Conservation (phyloP, 2,113 vertebrate species). For the Synodontis membranacea region DNA sequence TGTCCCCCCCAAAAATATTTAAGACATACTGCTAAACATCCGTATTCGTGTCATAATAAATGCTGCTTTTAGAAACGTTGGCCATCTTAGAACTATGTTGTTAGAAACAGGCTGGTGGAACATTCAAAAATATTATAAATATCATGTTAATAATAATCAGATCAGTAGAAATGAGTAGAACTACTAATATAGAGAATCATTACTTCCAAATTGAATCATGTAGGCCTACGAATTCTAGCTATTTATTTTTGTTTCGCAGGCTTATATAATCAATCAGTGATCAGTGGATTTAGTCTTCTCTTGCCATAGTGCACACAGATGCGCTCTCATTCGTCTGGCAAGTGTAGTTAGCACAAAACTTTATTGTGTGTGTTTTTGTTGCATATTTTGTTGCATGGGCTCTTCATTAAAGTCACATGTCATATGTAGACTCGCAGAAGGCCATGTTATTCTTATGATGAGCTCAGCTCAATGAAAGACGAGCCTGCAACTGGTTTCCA, state of each 20-base stretch:
- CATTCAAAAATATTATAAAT: not conserved
- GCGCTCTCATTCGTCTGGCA: not conserved
- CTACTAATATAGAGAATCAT: not conserved
- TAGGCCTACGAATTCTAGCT: not conserved
- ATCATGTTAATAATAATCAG: not conserved
- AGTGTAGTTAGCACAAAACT: not conserved
- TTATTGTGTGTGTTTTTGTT: not conserved
- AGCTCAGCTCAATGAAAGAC: conserved; percentile 50
- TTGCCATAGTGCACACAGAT: not conserved
- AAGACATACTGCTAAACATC: not conserved
- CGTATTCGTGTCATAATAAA: too few relatives aligned
- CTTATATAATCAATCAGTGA: not conserved
- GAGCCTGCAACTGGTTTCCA: conserved; percentile 56
- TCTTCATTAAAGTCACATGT: conserved; percentile 42
- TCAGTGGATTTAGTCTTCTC: not conserved
- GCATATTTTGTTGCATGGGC: not conserved
- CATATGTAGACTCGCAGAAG: conserved; percentile 33
- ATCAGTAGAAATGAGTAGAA: not conserved
- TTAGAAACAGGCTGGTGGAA: not conserved
- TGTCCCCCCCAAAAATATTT: not conserved
- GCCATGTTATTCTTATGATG: conserved; percentile 48
- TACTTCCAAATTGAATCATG: not conserved
- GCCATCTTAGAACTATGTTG: not conserved
- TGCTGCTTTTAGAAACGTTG: not conserved
- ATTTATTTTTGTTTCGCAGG: not conserved